Evolutionary conservation across 2,797 vertebrate genomes (phyloP), one percentile per base, ranked within the genome.

Genomic region (Acanthurus leucopareius): DNA sequence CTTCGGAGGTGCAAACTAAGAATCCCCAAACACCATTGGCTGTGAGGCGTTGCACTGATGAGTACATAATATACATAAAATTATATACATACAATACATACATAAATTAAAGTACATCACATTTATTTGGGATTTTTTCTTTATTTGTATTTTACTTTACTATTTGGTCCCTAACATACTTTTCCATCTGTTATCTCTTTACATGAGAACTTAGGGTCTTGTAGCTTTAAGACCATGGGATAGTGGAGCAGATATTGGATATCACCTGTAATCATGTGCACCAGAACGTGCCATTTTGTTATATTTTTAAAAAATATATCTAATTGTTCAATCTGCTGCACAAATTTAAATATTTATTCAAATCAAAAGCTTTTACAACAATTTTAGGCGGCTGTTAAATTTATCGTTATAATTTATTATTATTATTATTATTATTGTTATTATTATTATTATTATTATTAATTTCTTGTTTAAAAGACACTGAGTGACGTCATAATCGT

Each of bases 401-500:
- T 10, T 54, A 22, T 11, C n/a, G n/a, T n/a, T n/a, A n/a, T n/a
- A n/a, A n/a, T n/a, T n/a, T n/a, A n/a, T n/a, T n/a, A n/a, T n/a
- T n/a, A n/a, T n/a, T n/a, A n/a, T n/a, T n/a, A n/a, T n/a, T n/a
- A n/a, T n/a, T n/a, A n/a, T n/a, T n/a, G n/a, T n/a, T n/a, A n/a
- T n/a, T n/a, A n/a, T n/a, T n/a, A n/a, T n/a, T n/a, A n/a, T n/a
- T n/a, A n/a, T n/a, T n/a, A n/a, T n/a, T n/a, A n/a, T n/a, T n/a
- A n/a, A n/a, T 38, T 58, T n/a, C 10, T 2, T 64, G 7, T 5
- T 63, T 47, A 25, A 13, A 64, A 35, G 19, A 5, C 2, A 1
- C 0, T 4, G 0, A 0, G 3, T 84, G 88, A 90, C 90, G 92
- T 94, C 91, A 93, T 84, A 0, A 38, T 0, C 2, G 9, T 51